Percentiles rank a stretch among this genome's conserved stretches.
phyloP scores from a whole-genome alignment of 2,888 invertebrate species.

The Chymomyza amoena region DNA sequence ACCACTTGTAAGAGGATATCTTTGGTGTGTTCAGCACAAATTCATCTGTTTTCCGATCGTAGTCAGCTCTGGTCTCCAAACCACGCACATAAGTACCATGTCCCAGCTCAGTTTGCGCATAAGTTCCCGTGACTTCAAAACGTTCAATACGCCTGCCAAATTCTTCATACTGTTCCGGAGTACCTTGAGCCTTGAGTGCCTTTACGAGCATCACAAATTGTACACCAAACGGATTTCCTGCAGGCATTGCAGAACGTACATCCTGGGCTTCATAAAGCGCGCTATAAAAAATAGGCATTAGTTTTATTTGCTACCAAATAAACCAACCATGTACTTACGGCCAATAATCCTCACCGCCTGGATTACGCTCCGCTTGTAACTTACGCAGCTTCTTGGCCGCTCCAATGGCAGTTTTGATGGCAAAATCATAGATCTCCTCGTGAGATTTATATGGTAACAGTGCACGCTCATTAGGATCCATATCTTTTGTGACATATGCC shows the following conservation, averaged over 20 bases:
- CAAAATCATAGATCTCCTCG: conserved; percentile 61
- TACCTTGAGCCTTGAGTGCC: conserved; percentile 90
- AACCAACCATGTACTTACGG: conserved; percentile 56
- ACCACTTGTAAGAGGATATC: conserved; percentile 95
- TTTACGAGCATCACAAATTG: conserved; percentile 95
- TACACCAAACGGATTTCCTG: conserved; percentile 81
- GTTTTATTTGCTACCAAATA: not conserved
- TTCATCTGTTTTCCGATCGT: conserved; percentile 88
- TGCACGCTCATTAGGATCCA: conserved; percentile 28
- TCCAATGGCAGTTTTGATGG: conserved; percentile 58
- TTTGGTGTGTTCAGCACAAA: conserved; percentile 93
- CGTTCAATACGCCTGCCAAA: conserved; percentile 91
- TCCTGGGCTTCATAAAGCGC: conserved; percentile 43
- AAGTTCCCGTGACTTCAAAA: conserved; percentile 92
- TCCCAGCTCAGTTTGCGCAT: conserved; percentile 97
- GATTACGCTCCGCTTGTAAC: conserved; percentile 84
- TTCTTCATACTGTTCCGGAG: conserved; percentile 90
- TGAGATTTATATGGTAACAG: conserved; percentile 58
- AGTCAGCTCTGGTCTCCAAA: conserved; percentile 94
- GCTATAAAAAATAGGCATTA: conserved; percentile 18
- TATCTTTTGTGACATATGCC: conserved; percentile 45
- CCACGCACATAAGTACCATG: conserved; percentile 95
- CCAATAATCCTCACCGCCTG: conserved; percentile 71
- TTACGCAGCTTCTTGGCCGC: conserved; percentile 85
- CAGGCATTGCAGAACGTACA: conserved; percentile 51